A percentile compares a stretch with the other conserved stretches of the same genome.
Evolutionary conservation across 2,888 invertebrate species (phyloP).

Genomic region (Gasteruption jaculator): DNA sequence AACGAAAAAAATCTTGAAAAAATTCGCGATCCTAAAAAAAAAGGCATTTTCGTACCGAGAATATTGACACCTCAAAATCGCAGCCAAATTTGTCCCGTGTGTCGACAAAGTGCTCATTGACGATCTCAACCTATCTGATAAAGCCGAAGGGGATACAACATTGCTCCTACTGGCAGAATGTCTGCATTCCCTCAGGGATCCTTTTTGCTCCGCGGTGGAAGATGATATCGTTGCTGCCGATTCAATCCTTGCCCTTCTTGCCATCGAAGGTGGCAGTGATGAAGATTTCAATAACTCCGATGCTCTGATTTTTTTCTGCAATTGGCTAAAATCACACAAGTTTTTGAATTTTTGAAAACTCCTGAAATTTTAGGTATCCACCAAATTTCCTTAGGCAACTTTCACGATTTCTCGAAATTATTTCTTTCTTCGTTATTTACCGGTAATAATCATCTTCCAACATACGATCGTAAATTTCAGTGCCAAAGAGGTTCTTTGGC

Average conservation of each 20-base stretch:
- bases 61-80: conserved; percentile 56
- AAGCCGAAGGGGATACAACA: conserved; percentile 30
- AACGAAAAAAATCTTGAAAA: no score
- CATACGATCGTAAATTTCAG: conserved; percentile 67
- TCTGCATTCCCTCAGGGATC: conserved; percentile 1
- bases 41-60: conserved; percentile 45
- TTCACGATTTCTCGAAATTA: background rate
- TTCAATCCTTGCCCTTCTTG: conserved; percentile 56
- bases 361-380: no score
- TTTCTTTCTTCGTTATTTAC: conserved; percentile 43
- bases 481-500: conserved; percentile 67
- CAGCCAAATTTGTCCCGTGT: conserved; percentile 59
- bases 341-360: background rate
- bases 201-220: no score
- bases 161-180: conserved; percentile 22
- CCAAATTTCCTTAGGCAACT: background rate
- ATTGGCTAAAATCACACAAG: conserved; percentile 27
- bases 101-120: conserved; percentile 32
- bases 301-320: conserved; percentile 66
- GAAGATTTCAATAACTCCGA: conserved; percentile 66
- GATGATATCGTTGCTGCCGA: conserved; percentile 27
- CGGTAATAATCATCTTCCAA: conserved; percentile 70
- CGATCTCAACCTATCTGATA: conserved; percentile 41
- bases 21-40: no score
- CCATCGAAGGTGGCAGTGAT: conserved; percentile 66